Evolutionary conservation across 2,113 vertebrate species (phyloP).

Genomic region (Carassius carassius): DNA sequence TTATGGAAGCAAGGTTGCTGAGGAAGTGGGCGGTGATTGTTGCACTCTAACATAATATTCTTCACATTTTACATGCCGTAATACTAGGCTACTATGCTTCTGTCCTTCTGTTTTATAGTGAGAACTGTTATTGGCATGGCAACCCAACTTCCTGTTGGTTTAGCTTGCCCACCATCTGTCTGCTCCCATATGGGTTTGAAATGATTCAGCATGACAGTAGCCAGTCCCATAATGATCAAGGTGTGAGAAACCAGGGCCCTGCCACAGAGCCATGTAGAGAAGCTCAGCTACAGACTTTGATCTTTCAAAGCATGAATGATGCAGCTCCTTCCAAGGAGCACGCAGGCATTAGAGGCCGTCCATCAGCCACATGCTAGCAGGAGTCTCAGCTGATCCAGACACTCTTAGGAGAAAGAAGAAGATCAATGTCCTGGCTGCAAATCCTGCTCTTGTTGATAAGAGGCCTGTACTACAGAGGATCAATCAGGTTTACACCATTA

Average conservation of each 20-base stretch:
- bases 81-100: slow-evolving; percentile 4
- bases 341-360: slow-evolving; percentile 63
- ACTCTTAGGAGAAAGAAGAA: slow-evolving; percentile 53
- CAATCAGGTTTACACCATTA: slow-evolving; percentile 56
- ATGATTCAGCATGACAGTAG: slow-evolving; percentile 66
- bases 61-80: background rate
- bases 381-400: slow-evolving; percentile 68
- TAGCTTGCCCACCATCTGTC: slow-evolving; percentile 64
- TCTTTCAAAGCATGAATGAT: slow-evolving; percentile 42
- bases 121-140: slow-evolving; percentile 49
- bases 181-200: slow-evolving; percentile 59
- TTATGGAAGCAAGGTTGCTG: background rate
- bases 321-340: background rate
- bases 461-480: slow-evolving; percentile 60
- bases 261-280: slow-evolving; percentile 21
- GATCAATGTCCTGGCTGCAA: slow-evolving; percentile 62
- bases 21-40: background rate
- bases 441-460: slow-evolving; percentile 64
- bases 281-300: slow-evolving; percentile 52
- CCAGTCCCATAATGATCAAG: slow-evolving; percentile 61
- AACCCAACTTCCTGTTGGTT: slow-evolving; percentile 45
- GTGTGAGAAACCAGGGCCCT: slow-evolving; percentile 53
- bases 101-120: slow-evolving; percentile 13
- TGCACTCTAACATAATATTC: background rate
- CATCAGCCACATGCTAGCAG: slow-evolving; percentile 68